These are phyloP conservation scores for Stramonita haemastoma DNA, from an alignment of 2,888 invertebrate species.

Conservation along the genomic window DNA sequence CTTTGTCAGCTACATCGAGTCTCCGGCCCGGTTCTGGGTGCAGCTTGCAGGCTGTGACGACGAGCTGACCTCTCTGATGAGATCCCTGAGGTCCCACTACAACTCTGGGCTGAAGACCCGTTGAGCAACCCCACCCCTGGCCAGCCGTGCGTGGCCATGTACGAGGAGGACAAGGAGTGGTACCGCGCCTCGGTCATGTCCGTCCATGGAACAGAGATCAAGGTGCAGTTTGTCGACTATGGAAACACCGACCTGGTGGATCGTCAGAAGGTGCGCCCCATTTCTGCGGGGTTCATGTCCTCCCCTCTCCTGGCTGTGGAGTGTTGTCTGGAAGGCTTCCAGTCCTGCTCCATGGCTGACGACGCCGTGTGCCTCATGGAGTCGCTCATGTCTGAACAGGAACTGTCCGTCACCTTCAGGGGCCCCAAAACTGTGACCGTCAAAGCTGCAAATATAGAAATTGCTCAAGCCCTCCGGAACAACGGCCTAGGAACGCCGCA, in stretches of 20 bases:
- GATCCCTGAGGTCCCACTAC: slow-evolving; percentile 76
- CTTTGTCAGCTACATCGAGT: slow-evolving; percentile 61
- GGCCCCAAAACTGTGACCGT: slow-evolving; percentile 51
- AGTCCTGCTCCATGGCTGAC: slow-evolving; percentile 8
- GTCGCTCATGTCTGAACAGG: slow-evolving; percentile 56
- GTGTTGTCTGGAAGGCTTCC: slow-evolving; percentile 51
- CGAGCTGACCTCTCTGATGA: slow-evolving; percentile 77
- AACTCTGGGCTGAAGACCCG: slow-evolving; percentile 65
- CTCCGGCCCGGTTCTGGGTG: slow-evolving; percentile 81
- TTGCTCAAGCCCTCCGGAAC: slow-evolving; percentile 43
- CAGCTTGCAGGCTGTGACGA: slow-evolving; percentile 80
- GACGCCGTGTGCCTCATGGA: slow-evolving; percentile 52
- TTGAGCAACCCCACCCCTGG: slow-evolving; percentile 48
- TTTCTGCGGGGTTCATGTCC: slow-evolving; percentile 48
- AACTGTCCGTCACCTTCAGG: slow-evolving; percentile 56
- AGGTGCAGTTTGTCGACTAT: slow-evolving; percentile 70
- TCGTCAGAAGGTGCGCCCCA: slow-evolving; percentile 40
- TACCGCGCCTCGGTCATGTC: slow-evolving; percentile 64
- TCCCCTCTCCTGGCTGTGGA: slow-evolving; percentile 48
- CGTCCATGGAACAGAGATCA: slow-evolving; percentile 52
- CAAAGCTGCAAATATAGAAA: slow-evolving; percentile 49
- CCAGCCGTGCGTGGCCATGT: slow-evolving; percentile 83
- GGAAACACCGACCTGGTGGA: slow-evolving; percentile 67
- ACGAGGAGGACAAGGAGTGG: slow-evolving; percentile 73
- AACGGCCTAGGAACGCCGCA: slow-evolving; percentile 14